Evolutionary conservation across 2,113 vertebrate species (phyloP), one percentile per base, ranked within the genome.

Genomic region (Sinocyclocheilus grahami): DNA sequence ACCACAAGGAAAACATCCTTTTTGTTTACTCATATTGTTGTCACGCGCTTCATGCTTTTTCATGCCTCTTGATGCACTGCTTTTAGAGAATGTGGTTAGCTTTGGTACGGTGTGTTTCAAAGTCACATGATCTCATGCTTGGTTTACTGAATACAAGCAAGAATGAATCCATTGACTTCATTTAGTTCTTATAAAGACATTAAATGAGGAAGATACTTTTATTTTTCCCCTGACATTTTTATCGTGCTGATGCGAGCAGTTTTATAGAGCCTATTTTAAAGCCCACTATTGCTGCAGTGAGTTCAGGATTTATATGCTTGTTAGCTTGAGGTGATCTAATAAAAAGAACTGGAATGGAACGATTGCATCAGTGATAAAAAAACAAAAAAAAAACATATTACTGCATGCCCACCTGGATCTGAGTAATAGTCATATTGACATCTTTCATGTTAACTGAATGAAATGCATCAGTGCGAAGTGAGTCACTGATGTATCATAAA

Each of bases 401-500:
- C 11, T 53, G 60, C 58, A 53, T 42, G 63, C 58, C 53, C 79
- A 82, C 24, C 84, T 85, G 87, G 33, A 51, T 48, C 11, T 27
- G 37, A 62, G 39, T 12, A 48, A 5, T 24, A 71, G 60, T 78
- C 37, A 62, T 10, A 37, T 46, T 65, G 62, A 48, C 48, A 2
- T 37, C 60, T 53, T 67, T 51, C 24, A 69, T n/a, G 46, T 3
- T 48, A 48, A 48, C 46, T 48, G 67, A 39, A 37, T 24, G 8
- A 78, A 83, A 63, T 83, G 55, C 53, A 75, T 86, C 85, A 88
- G n/a, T 24, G 55, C 3, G 16, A 74, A 86, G 30, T 42, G 74
- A 72, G 24, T 58, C 46, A 39, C 27, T 75, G 27, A 75, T 85
- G 86, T 53, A 78, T 78, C 51, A 48, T 48, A 24, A 10, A 18